A percentile compares a stretch with the other conserved stretches of the same genome.
Conservation (phyloP, 2,797 vertebrate species). For the Leucoraja ocellata region DNA sequence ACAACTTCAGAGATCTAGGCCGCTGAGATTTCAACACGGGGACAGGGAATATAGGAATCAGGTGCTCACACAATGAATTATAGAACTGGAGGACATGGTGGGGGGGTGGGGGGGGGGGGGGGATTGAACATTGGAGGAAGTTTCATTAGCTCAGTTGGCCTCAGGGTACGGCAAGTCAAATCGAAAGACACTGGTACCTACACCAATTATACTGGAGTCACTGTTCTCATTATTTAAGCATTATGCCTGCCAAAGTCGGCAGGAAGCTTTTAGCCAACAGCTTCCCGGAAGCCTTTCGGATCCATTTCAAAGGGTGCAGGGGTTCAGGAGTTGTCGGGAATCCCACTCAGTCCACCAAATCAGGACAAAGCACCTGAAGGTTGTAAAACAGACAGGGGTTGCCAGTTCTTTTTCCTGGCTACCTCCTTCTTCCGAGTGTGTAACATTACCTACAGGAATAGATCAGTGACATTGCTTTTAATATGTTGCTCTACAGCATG, state of each 20-base stretch:
- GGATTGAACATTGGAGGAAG: not conserved
- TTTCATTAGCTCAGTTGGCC: not conserved
- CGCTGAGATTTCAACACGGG: not conserved
- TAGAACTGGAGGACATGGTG: too few species aligned
- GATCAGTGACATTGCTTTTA: not conserved
- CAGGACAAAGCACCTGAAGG: not conserved
- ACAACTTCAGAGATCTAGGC: not conserved
- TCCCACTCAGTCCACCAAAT: not conserved
- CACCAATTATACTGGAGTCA: constrained; percentile 19
- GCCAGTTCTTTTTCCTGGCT: not conserved
- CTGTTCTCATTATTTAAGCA: constrained; percentile 30
- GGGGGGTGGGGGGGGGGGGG: not conserved
- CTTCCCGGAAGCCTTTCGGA: not conserved
- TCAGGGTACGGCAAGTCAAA: not conserved
- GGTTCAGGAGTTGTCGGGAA: not conserved
- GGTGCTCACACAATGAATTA: not conserved
- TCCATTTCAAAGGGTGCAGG: not conserved
- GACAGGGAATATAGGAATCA: too few species aligned
- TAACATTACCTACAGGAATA: too few species aligned
- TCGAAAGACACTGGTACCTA: not conserved
- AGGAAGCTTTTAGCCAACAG: not conserved
- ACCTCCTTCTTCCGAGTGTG: not conserved
- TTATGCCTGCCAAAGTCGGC: not conserved
- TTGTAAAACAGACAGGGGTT: not conserved
- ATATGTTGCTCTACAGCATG: not conserved